phyloP scores from a whole-genome alignment of 1,140 invertebrate species.

The Drosophila nigromelanica region DNA sequence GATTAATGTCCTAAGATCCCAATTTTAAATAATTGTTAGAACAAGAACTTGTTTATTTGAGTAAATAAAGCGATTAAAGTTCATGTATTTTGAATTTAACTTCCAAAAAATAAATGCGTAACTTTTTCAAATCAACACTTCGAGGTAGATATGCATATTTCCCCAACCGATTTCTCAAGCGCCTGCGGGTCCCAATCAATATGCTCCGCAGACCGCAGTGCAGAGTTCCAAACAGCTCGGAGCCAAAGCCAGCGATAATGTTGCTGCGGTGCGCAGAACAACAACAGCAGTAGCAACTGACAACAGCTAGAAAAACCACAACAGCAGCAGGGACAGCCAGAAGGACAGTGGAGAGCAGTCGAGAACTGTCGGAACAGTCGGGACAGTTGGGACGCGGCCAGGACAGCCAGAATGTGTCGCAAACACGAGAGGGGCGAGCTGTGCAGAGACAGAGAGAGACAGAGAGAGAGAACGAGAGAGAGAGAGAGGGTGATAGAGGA shows the following conservation, averaged over 20 bases:
- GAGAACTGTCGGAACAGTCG: conserved; percentile 16
- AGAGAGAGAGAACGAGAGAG: too few species aligned
- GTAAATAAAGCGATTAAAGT: too few species aligned
- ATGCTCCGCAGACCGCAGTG: conserved; percentile 53
- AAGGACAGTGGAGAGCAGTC: background rate
- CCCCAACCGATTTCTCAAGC: conserved; percentile 30
- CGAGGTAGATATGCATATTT: background rate
- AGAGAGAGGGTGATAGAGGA: conserved; percentile 43
- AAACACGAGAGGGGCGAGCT: conserved; percentile 18
- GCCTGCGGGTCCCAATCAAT: conserved; percentile 61
- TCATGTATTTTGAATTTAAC: too few species aligned
- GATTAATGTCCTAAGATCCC: too few species aligned
- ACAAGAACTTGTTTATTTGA: too few species aligned
- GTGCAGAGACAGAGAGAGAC: too few species aligned
- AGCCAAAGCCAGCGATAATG: conserved; percentile 73
- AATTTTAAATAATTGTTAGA: too few species aligned
- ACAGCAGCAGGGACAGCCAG: conserved; percentile 14
- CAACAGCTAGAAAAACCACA: conserved; percentile 37
- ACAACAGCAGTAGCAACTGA: conserved; percentile 40
- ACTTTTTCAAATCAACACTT: background rate
- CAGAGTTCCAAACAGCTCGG: conserved; percentile 56
- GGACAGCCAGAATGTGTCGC: conserved; percentile 41
- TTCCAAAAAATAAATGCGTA: background rate
- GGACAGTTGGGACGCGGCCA: conserved; percentile 31
- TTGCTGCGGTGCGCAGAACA: conserved; percentile 72